phyloP scores from a whole-genome alignment of 2,113 vertebrate genomes.

The Crocuta crocuta region DNA sequence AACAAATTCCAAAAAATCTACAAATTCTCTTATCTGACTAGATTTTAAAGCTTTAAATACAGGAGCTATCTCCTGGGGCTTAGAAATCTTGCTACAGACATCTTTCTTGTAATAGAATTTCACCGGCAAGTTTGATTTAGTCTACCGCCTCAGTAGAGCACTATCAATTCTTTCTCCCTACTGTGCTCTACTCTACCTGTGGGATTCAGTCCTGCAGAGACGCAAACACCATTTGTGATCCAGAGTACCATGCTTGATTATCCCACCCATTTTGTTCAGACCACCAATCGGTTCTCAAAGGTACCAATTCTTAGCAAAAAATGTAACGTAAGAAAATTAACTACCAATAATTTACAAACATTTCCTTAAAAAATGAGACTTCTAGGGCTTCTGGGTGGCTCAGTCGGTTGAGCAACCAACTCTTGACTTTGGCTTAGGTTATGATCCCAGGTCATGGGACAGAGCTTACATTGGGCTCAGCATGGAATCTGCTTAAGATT shows the following conservation, averaged over 20 bases:
- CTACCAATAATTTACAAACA: neutral
- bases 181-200: neutral
- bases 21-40: conserved; percentile 12
- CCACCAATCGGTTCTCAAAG: neutral
- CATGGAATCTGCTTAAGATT: no score
- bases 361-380: neutral
- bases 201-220: neutral
- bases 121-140: neutral
- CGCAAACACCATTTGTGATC: neutral
- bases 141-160: neutral
- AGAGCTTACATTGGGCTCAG: no score
- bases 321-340: neutral
- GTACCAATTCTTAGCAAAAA: neutral
- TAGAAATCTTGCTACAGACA: neutral
- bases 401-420: neutral
- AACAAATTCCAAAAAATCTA: neutral
- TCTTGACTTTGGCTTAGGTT: neutral
- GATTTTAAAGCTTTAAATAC: conserved; percentile 42
- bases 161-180: neutral
- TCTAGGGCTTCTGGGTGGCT: neutral
- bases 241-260: neutral
- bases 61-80: neutral
- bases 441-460: no score
- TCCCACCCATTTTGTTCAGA: neutral
- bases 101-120: neutral